Evolutionary conservation across 2,113 vertebrate species (phyloP), one percentile per base, ranked within the genome.

Genomic region (Cololabis saira): DNA sequence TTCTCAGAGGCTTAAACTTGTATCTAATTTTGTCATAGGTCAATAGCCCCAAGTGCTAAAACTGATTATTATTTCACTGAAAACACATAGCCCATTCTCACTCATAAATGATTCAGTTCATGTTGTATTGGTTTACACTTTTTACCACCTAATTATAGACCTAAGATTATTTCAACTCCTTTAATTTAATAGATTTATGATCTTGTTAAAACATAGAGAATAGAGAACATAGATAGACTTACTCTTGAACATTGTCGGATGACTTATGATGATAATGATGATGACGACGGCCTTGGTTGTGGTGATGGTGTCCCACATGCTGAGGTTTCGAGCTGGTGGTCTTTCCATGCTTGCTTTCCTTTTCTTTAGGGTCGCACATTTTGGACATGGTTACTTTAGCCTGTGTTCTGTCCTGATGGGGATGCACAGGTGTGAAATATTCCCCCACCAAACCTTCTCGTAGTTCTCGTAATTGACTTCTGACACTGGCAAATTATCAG

Each of bases 241-340:
- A 93, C 92, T 82, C 81, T 10, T 79, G 72, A 55, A 57, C 52
- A 1, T 82, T 65, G 10, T 82, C 73, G 6, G 89, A 86, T 3
- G 74, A 63, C 41, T 72, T 77, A 16, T 83, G 82, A 12, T 81
- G 74, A 41, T 71, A 49, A 13, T 62, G 74, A 47, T 82, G 70
- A 19, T 62, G 80, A 17, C 16, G 79, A 11, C 66, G 76, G 37
- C 66, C 70, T 58, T 82, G 82, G 43, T 53, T 78, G 19, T 42
- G 71, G 27, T 64, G 61, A 44, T 76, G 86, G 19, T 78, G 81
- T 45, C 79, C 91, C 68, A 74, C 73, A 45, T 84, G 77, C 27
- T 83, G 79, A 61, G 61, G 40, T 71, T 85, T 81, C 2, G 66
- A 76, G 56, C 16, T 12, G 1, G 58, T 21, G 13, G 66, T 71